Conservation (phyloP, 2,888 invertebrate species). For the Agrotis puta region DNA sequence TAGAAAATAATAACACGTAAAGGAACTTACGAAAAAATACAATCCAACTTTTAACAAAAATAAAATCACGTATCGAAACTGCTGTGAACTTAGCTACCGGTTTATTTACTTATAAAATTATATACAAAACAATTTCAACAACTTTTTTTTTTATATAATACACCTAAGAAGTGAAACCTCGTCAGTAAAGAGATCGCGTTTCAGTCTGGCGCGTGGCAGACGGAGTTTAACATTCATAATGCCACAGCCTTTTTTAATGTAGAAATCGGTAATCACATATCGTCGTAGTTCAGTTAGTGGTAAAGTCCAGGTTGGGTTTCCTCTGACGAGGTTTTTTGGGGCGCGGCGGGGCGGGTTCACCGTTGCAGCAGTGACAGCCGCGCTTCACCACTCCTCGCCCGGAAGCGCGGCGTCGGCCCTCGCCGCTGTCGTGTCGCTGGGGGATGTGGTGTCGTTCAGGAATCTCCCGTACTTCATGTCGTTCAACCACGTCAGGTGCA, state of each 20-base stretch:
- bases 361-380: slow-evolving; percentile 92
- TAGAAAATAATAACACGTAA: slow-evolving; percentile 76
- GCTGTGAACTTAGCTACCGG: slow-evolving; percentile 72
- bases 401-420: slow-evolving; percentile 81
- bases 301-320: slow-evolving; percentile 79
- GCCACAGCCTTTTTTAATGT: slow-evolving; percentile 55
- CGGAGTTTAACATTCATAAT: slow-evolving; percentile 50
- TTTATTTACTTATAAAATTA: slow-evolving; percentile 76
- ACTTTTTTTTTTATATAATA: slow-evolving; percentile 71
- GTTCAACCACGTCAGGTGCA: slow-evolving; percentile 67
- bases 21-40: slow-evolving; percentile 73
- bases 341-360: slow-evolving; percentile 89
- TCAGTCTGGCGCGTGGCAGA: slow-evolving; percentile 77
- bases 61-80: slow-evolving; percentile 56
- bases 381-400: slow-evolving; percentile 91
- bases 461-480: slow-evolving; percentile 10
- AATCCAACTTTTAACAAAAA: slow-evolving; percentile 77
- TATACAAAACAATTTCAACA: slow-evolving; percentile 88
- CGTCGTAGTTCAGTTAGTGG: slow-evolving; percentile 61
- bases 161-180: slow-evolving; percentile 74
- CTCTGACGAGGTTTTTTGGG: slow-evolving; percentile 85
- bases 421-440: slow-evolving; percentile 8
- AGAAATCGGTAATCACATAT: slow-evolving; percentile 65
- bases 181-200: slow-evolving; percentile 76
- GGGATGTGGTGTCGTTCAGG: neutral